These are phyloP conservation scores for Endomychus coccineus DNA, from an alignment of 2,888 invertebrate species.

Conservation along the genomic window DNA sequence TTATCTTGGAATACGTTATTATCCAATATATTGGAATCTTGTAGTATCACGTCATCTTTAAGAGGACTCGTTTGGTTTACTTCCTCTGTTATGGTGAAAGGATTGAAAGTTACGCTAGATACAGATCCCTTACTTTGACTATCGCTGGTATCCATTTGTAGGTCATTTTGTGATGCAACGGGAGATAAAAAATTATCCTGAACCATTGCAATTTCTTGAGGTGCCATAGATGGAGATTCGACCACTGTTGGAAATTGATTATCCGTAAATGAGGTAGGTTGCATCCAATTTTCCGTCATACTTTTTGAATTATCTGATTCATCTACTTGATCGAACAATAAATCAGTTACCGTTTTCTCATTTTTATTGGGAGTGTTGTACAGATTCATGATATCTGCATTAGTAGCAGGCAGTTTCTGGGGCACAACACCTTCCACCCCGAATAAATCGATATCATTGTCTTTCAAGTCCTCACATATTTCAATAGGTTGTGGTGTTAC, in stretches of 20 bases:
- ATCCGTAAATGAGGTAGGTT: no score
- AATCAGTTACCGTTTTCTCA: slow-evolving; percentile 18
- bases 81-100: slow-evolving; percentile 40
- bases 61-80: slow-evolving; percentile 19
- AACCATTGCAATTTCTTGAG: slow-evolving; percentile 9
- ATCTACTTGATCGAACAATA: slow-evolving; percentile 22
- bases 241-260: background rate
- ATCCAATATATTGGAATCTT: slow-evolving; percentile 21
- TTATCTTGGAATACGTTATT: slow-evolving; percentile 20
- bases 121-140: slow-evolving; percentile 42
- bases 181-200: slow-evolving; percentile 35
- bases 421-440: slow-evolving; percentile 30
- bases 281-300: no score
- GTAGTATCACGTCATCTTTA: slow-evolving; percentile 18
- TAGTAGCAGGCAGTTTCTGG: slow-evolving; percentile 38
- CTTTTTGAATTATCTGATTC: no score
- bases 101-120: slow-evolving; percentile 45
- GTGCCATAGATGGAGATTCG: slow-evolving; percentile 8
- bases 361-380: slow-evolving; percentile 31
- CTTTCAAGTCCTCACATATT: slow-evolving; percentile 33
- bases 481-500: slow-evolving; percentile 34
- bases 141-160: slow-evolving; percentile 43
- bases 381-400: slow-evolving; percentile 41
- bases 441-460: slow-evolving; percentile 39
- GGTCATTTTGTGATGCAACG: slow-evolving; percentile 36